Base-by-base conservation (phyloP, 2,113 vertebrate species). In the Sula dactylatra region DNA sequence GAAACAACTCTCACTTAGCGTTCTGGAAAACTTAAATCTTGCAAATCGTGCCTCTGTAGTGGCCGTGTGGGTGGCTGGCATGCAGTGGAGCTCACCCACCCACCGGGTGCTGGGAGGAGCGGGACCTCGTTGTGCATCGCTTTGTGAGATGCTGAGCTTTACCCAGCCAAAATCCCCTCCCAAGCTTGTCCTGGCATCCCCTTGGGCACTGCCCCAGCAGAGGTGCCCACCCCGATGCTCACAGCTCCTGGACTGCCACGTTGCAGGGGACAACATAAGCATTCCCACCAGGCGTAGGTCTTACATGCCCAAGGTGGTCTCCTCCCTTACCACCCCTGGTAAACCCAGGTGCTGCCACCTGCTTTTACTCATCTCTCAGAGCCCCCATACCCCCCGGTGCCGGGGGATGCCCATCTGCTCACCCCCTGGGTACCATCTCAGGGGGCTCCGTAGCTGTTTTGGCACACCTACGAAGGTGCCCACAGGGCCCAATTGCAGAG, bases 191-290 rank as follows among this genome's bases (percentile, higher is more conserved):
- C 73, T 17, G 25, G 72, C 49, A 16, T 5, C 15, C 34, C 10
- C 21, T 4, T 7, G 10, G 27, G n/a, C 38, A 42, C 65, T 71
- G 71, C 10, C 24, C 20, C 18, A 4, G 4, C 8, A 1, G 82
- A 73, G 21, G 12, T 74, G 49, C 10, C 44, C 66, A 24, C 36
- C 45, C 16, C 7, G 0, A n/a, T 5, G 6, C 6, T 1, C 0
- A 0, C 27, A 34, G 61, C 31, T 24, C 27, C 47, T 22, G 34
- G 56, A 7, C 45, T 42, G 19, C 21, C 3, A 0, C 1, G 1
- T 36, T 25, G 25, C 47, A 27, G 38, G 17, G 47, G 10, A 73
- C 24, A 16, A 6, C 1, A 4, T n/a, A 6, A 61, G 5, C 36
- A 8, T 79, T 62, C 77, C 77, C 76, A 44, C 8, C 22, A 20